Evolutionary conservation across 1,140 invertebrate genomes (phyloP).

Genomic region (Penaeus indicus): DNA sequence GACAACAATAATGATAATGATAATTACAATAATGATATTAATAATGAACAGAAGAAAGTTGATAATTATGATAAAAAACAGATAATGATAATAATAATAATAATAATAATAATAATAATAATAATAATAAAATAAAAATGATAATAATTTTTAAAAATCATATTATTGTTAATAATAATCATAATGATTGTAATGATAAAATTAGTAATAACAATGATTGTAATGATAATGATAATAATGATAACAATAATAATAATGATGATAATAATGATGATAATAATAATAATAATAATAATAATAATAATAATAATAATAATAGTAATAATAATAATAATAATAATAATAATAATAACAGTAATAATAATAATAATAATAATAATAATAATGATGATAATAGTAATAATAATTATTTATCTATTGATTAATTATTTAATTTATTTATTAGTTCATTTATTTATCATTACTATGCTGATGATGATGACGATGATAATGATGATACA

Average conservation of each 20-base stretch:
- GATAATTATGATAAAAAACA: no score
- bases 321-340: slow-evolving; percentile 14
- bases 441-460: no score
- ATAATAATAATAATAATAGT: slow-evolving; percentile 13
- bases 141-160: slow-evolving; percentile 13
- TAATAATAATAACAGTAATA: slow-evolving; percentile 14
- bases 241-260: slow-evolving; percentile 14
- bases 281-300: slow-evolving; percentile 14
- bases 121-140: no score
- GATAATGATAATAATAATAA: no score
- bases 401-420: no score
- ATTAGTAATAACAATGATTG: slow-evolving; percentile 2
- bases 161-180: neutral
- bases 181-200: slow-evolving; percentile 3
- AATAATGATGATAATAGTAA: slow-evolving; percentile 14
- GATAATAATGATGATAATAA: slow-evolving; percentile 14
- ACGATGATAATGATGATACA: no score
- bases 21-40: no score
- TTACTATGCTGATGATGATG: no score
- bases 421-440: no score
- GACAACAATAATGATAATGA: no score
- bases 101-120: no score
- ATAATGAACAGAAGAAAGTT: no score
- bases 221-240: slow-evolving; percentile 14
- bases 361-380: slow-evolving; percentile 14